These are phyloP conservation scores for Aphyosemion australe DNA, from an alignment of 2,113 vertebrate species.

Conservation along the genomic window DNA sequence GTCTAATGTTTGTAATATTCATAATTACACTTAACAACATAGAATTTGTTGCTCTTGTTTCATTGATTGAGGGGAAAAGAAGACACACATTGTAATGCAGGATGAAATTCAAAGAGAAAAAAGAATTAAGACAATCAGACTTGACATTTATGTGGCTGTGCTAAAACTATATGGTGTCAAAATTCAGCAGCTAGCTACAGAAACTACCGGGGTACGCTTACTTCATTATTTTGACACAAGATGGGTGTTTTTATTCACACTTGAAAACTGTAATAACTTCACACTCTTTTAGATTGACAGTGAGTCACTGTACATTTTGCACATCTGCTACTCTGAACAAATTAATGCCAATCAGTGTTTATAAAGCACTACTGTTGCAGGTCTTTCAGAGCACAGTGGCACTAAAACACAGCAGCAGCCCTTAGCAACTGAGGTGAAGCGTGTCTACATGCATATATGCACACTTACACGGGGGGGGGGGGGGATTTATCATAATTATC, in stretches of 20 bases:
- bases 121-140: not conserved
- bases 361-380: conserved; percentile 9
- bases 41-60: not conserved
- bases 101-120: not conserved
- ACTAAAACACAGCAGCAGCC: conserved; percentile 18
- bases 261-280: conserved; percentile 18
- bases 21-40: not conserved
- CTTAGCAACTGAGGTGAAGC: conserved; percentile 30
- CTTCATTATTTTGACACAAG: conserved; percentile 19
- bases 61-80: not conserved
- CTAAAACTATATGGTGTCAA: not conserved
- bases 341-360: conserved; percentile 58
- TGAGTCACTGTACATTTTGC: conserved; percentile 27
- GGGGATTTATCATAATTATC: conserved; percentile 74
- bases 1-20: not conserved
- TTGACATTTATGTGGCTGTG: not conserved
- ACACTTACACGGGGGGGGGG: conserved; percentile 5
- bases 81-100: not conserved
- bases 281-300: conserved; percentile 20
- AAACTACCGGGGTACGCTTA: not conserved
- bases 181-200: not conserved
- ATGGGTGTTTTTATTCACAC: conserved; percentile 21
- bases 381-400: conserved; percentile 29
- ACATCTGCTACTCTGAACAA: conserved; percentile 47
- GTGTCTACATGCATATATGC: not conserved